These are phyloP conservation scores for Pedionomus torquatus DNA, from an alignment of 2,113 vertebrate species.

Conservation along the genomic window DNA sequence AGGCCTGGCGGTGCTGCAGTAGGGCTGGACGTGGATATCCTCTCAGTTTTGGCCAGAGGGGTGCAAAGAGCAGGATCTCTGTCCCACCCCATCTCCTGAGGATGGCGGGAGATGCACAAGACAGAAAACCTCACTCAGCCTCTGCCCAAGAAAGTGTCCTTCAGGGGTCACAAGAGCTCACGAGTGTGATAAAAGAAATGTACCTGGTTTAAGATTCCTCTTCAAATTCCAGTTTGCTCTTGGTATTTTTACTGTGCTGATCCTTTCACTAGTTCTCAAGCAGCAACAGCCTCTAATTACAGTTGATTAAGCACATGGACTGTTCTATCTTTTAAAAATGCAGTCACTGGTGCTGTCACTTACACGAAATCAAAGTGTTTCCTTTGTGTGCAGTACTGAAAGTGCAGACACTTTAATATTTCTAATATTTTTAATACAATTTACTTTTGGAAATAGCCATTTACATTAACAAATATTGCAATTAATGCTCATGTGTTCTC, in stretches of 20 bases:
- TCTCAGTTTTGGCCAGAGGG: not conserved
- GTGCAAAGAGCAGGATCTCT: not conserved
- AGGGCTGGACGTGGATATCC: not conserved
- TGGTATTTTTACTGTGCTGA: rapidly evolving
- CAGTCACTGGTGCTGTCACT: not conserved
- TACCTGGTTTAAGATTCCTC: not conserved
- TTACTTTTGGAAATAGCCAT: not conserved
- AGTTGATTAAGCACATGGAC: not conserved
- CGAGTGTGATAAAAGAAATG: rapidly evolving
- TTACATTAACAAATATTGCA: not conserved
- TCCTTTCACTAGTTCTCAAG: not conserved
- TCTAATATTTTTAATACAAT: not conserved
- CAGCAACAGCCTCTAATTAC: not conserved
- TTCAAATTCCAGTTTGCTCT: not conserved
- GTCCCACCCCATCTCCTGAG: rapidly evolving
- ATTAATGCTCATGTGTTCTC: not conserved
- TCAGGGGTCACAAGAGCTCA: not conserved
- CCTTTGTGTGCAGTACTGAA: not conserved
- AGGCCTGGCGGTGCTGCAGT: not conserved
- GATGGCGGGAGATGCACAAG: rapidly evolving
- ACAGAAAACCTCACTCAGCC: not conserved
- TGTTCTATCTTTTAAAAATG: not conserved
- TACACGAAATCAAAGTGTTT: not conserved
- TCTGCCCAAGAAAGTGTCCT: rapidly evolving
- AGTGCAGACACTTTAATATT: not conserved